Percentiles rank a stretch among this genome's conserved stretches.
phyloP scores from a whole-genome alignment of 2,888 invertebrate genomes.

The Alviniconcha strummeri region DNA sequence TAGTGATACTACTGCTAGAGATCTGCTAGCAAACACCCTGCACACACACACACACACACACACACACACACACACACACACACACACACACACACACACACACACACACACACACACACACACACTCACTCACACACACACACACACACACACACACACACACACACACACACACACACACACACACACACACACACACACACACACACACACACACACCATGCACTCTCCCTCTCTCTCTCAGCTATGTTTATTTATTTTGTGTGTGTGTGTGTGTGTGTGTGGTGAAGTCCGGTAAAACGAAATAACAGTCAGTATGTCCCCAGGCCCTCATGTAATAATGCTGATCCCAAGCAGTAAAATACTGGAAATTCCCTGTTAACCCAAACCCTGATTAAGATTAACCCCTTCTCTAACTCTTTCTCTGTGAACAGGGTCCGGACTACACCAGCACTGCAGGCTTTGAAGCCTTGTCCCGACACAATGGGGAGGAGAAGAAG shows the following conservation, averaged over 20 bases:
- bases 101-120: neutral
- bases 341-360: no score
- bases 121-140: neutral
- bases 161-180: neutral
- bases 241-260: neutral
- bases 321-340: no score
- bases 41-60: neutral
- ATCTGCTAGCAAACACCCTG: neutral
- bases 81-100: neutral
- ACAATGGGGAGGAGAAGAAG: conserved; percentile 39
- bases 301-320: no score
- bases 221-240: neutral
- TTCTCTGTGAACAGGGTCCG: conserved; percentile 31
- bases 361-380: no score
- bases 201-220: neutral
- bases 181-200: conserved; percentile 5
- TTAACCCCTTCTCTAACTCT: neutral
- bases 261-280: neutral
- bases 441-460: conserved; percentile 40
- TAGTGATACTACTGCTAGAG: no score
- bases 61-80: neutral
- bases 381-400: no score
- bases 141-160: neutral
- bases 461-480: conserved; percentile 36
- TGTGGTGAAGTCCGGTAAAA: no score